Evolutionary conservation across 2,113 vertebrate genomes (phyloP), one percentile per base, ranked within the genome.

Genomic region (Leptosomus discolor): DNA sequence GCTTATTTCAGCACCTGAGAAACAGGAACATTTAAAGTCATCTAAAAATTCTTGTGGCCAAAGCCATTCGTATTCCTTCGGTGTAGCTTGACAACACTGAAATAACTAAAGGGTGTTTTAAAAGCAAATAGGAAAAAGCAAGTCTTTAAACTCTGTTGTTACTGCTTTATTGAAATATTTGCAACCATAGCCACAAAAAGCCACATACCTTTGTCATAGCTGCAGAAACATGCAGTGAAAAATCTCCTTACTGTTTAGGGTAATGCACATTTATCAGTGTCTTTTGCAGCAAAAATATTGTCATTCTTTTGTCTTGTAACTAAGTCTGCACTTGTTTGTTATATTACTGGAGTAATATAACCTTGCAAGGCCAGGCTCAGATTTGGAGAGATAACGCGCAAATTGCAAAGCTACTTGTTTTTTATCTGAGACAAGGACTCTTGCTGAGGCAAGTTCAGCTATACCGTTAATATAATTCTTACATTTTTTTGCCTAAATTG

Each of bases 101-200:
- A 71, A 69, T 83, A 63, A 39, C 78, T 63, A 32, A 87, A 70
- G n/a, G 12, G 17, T 85, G 16, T 91, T 95, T 94, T 81, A 88
- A 92, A 95, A 85, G 56, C 21, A 77, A 65, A 48, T 67, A 91
- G 34, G n/a, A 78, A 75, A 70, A 95, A 67, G 8, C 21, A 43
- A 56, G 43, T 34, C 23, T 95, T 95, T 68, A 88, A 96, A 69
- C 12, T 36, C 34, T 20, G 13, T 51, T 84, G 3, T 54, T 85
- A 32, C n/a, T 90, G 32, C 46, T 92, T 89, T 67, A 90, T 83
- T 94, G 69, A 85, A 82, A 48, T 95, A 80, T 86, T 93, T 97
- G 75, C 64, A 93, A 36, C 41, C 11, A 9, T 63, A 57, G 24
- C 22, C 17, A 43, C 88, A 80, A 61, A 82, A 97, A 88, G 41